These are phyloP conservation scores for Chionomys nivalis DNA, from an alignment of 2,113 vertebrate genomes.

Conservation along the genomic window DNA sequence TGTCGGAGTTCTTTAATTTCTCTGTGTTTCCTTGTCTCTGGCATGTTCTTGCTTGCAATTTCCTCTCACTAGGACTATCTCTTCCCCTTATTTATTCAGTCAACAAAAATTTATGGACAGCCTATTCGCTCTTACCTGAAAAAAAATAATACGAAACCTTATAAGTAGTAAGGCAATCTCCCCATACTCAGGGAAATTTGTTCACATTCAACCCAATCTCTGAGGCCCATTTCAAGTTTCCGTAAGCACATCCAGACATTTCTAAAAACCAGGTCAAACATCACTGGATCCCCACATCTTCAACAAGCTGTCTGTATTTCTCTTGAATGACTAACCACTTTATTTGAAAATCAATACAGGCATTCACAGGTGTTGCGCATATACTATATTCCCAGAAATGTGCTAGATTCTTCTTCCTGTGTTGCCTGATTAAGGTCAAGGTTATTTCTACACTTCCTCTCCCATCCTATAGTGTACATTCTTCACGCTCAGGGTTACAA, in stretches of 20 bases:
- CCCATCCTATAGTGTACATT: neutral
- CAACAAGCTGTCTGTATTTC: neutral
- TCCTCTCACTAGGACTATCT: neutral
- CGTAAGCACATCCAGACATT: neutral
- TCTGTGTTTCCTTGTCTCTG: neutral
- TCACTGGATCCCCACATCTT: neutral
- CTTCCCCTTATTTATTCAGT: constrained; percentile 40
- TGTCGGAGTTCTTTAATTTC: neutral
- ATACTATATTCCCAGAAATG: neutral
- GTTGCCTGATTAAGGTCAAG: neutral
- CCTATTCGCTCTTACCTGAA: constrained; percentile 9
- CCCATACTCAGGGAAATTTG: neutral
- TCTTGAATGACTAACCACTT: constrained; percentile 16
- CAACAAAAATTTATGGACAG: constrained; percentile 28
- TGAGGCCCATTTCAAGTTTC: constrained; percentile 39
- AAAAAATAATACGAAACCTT: constrained; percentile 20
- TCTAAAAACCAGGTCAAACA: neutral
- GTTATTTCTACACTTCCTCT: constrained; percentile 25
- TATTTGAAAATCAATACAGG: neutral
- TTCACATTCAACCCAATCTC: constrained; percentile 14
- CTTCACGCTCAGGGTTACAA: neutral
- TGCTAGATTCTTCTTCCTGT: neutral
- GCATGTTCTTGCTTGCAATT: neutral
- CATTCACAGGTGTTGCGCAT: neutral
- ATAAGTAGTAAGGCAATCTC: neutral